Base-by-base conservation (phyloP, 2,888 invertebrate genomes). In the Trichopria drosophilae region DNA sequence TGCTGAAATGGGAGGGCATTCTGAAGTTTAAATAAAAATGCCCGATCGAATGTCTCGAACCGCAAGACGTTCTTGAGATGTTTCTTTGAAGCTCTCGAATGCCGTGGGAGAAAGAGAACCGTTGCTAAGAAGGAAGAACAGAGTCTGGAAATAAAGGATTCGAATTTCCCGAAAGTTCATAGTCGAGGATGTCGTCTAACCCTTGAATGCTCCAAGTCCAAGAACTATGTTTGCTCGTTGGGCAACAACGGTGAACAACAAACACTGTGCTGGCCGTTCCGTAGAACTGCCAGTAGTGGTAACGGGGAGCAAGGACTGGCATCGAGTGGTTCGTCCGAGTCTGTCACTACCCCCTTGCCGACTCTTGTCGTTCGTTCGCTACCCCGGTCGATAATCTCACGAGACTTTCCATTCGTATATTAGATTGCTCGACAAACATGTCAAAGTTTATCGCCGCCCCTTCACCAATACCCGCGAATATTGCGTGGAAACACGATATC, bases 371-470 rank as follows among this genome's bases (percentile, higher is more conserved):
- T 24, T 34, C 26, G 16, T 48, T 55, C 48, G 39, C 36, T 47
- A 43, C 34, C 52, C 56, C 62, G 65, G 68, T 71, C 71, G 67
- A 69, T 71, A 71, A 63, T 60, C 58, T 60, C 60, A 63, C 64
- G 66, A 70, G 71, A 68, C 71, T 72, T 72, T 72, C 69, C 69
- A 69, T 69, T 73, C 71, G 69, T 71, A 73, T 71, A 71, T 71
- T 72, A 70, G 71, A 73, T 73, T 72, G 72, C 69, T 73, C 65
- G 71, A 65, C 72, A 73, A 73, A 73, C 72, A 73, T 69, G 71
- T 68, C 69, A 64, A 66, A 73, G 72, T 73, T 69, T 69, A 70
- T 71, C 66, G 66, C 55, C 54, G 57, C 51, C 44, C 51, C 50
- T 43, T 50, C 59, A 44, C 57, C 57, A 58, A 54, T 58, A 59